Conservation (phyloP, 1,140 invertebrate species). For the Euschistus heros region DNA sequence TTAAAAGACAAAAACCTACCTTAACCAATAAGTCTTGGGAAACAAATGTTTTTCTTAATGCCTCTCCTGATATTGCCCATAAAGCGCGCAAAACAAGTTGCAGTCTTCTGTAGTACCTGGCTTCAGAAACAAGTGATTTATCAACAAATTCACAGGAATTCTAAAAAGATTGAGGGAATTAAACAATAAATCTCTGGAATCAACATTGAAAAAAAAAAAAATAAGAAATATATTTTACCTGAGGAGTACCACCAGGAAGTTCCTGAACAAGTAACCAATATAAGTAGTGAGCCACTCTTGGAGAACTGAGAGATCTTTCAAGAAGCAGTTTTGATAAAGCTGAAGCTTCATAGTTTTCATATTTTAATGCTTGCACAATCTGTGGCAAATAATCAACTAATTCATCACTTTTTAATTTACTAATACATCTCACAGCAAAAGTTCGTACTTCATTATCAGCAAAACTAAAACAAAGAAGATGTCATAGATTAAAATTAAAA, state of each 20-base stretch:
- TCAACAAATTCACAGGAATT: slow-evolving; percentile 41
- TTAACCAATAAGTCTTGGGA: slow-evolving; percentile 76
- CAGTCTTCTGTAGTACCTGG: slow-evolving; percentile 64
- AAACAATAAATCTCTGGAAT: not conserved
- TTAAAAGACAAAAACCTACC: slow-evolving; percentile 36
- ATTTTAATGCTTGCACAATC: slow-evolving; percentile 84
- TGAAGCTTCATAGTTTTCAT: slow-evolving; percentile 86
- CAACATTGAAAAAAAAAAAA: slow-evolving; percentile 24
- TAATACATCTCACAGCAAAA: slow-evolving; percentile 72
- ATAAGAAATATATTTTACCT: slow-evolving; percentile 36
- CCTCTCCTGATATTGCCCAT: slow-evolving; percentile 71
- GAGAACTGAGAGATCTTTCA: slow-evolving; percentile 70
- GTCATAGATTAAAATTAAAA: too few relatives aligned
- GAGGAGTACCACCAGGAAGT: slow-evolving; percentile 57
- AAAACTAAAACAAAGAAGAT: slow-evolving; percentile 50
- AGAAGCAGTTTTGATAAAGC: slow-evolving; percentile 71
- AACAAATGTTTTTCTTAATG: slow-evolving; percentile 66
- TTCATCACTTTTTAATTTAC: slow-evolving; percentile 70
- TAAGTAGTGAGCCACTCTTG: slow-evolving; percentile 83
- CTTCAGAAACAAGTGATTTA: slow-evolving; percentile 44
- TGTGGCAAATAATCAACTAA: slow-evolving; percentile 87
- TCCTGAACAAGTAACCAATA: slow-evolving; percentile 86
- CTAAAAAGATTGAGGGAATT: slow-evolving; percentile 26
- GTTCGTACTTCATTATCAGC: slow-evolving; percentile 79
- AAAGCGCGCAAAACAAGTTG: slow-evolving; percentile 78